phyloP scores from a whole-genome alignment of 2,113 vertebrate genomes.

The Ictidomys tridecemlineatus region DNA sequence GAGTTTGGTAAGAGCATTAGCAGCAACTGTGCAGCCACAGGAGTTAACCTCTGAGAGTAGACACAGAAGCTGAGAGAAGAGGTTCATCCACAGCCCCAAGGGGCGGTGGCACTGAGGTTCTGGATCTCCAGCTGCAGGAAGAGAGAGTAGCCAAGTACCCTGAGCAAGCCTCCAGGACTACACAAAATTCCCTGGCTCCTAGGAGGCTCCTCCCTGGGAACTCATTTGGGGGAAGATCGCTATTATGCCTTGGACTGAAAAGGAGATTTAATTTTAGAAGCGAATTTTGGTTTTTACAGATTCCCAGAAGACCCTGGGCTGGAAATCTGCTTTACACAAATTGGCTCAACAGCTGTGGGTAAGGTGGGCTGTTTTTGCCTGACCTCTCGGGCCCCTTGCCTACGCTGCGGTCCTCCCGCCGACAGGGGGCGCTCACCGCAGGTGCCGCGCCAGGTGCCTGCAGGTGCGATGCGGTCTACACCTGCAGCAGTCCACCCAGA shows the following conservation, averaged over 20 bases:
- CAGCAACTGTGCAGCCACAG: background rate
- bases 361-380: background rate
- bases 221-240: background rate
- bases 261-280: background rate
- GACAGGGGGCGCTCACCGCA: no score
- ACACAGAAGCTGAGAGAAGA: background rate
- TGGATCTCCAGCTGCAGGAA: background rate
- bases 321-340: background rate
- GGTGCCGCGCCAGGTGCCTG: no score
- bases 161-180: background rate
- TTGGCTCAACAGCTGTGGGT: background rate
- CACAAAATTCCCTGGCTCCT: background rate
- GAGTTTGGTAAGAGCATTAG: background rate
- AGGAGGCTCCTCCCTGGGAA: background rate
- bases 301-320: background rate
- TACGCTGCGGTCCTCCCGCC: background rate
- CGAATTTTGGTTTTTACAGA: conserved; percentile 18
- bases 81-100: background rate
- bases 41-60: background rate
- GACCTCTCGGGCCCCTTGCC: no score
- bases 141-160: background rate
- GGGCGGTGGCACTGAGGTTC: background rate
- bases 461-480: no score
- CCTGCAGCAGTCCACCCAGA: no score
- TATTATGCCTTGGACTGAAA: background rate